Percentiles rank a stretch among this genome's conserved stretches.
Conservation (phyloP, 2,888 invertebrate genomes). For the Amorpha juglandis region DNA sequence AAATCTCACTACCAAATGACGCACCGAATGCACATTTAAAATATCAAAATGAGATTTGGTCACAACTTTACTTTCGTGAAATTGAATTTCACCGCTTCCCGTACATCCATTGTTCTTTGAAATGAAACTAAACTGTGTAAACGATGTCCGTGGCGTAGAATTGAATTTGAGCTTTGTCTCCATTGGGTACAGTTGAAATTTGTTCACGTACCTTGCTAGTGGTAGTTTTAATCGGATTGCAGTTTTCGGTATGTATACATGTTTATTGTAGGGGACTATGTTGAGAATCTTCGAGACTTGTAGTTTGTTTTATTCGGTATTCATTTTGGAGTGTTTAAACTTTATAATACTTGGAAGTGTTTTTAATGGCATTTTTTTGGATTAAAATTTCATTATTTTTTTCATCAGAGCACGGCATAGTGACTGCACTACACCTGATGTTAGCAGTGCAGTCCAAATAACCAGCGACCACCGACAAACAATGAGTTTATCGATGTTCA, state of each 20-base stretch:
- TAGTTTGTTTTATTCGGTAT: neutral
- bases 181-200: neutral
- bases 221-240: conserved; percentile 56
- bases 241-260: conserved; percentile 31
- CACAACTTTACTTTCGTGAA: conserved; percentile 36
- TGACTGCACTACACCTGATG: too few species aligned
- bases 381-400: too few species aligned
- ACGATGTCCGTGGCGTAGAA: conserved; percentile 29
- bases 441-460: too few species aligned
- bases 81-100: conserved; percentile 60
- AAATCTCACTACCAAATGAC: conserved; percentile 43
- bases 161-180: conserved; percentile 34
- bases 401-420: too few species aligned
- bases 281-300: neutral
- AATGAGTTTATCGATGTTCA: too few species aligned
- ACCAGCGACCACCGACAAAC: too few species aligned
- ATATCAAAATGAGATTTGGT: conserved; percentile 59
- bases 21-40: conserved; percentile 56
- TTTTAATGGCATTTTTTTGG: neutral
- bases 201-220: conserved; percentile 29
- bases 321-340: neutral
- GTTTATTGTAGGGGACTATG: conserved; percentile 46
- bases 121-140: conserved; percentile 49
- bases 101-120: conserved; percentile 49
- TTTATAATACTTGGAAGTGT: neutral